phyloP scores from a whole-genome alignment of 2,888 invertebrate genomes.

The Chironomus tentans region DNA sequence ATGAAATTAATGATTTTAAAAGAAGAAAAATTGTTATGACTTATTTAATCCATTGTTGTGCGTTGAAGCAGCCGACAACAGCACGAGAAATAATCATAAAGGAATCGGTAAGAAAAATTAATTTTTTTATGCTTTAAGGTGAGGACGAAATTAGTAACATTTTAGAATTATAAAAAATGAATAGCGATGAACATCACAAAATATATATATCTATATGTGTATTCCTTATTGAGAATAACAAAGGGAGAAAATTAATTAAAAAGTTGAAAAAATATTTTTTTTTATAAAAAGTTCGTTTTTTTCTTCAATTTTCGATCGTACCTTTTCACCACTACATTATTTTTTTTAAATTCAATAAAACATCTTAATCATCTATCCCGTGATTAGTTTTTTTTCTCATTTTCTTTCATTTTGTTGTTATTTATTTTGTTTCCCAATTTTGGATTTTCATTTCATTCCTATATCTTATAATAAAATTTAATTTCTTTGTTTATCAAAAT shows the following conservation, averaged over 20 bases:
- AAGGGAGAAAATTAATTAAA: not conserved
- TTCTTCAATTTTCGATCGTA: not conserved
- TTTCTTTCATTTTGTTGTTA: not conserved
- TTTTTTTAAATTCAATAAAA: conserved; percentile 11
- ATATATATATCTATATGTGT: too few species aligned
- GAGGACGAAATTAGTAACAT: conserved; percentile 4
- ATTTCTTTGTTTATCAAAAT: not conserved
- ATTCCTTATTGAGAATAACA: conserved; percentile 4
- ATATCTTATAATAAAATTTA: not conserved
- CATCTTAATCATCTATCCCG: conserved; percentile 16
- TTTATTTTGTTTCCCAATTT: not conserved
- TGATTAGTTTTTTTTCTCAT: conserved; percentile 11
- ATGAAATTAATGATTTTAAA: conserved; percentile 22
- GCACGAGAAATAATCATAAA: not conserved
- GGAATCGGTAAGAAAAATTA: not conserved
- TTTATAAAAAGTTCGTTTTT: not conserved
- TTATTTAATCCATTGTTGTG: conserved; percentile 20
- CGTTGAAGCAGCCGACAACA: conserved; percentile 3
- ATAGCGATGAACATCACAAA: not conserved
- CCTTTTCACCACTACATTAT: not conserved
- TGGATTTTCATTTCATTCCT: too few species aligned
- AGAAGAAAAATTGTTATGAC: conserved; percentile 24
- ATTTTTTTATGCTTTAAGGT: conserved; percentile 4
- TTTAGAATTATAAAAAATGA: not conserved
- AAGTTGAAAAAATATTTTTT: not conserved